phyloP scores from a whole-genome alignment of 1,140 invertebrate species.

The Procambarus clarkii region DNA sequence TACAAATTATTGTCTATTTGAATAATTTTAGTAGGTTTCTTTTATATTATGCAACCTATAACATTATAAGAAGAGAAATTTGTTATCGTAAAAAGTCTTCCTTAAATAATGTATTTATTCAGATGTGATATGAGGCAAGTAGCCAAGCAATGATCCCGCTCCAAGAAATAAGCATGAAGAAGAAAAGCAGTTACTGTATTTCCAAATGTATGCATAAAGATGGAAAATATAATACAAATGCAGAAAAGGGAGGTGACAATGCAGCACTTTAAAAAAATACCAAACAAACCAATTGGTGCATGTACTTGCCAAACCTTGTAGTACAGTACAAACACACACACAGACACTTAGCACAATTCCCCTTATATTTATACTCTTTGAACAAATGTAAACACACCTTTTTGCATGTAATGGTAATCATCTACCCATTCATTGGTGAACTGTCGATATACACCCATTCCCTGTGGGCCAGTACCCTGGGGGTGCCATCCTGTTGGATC shows the following conservation, averaged over 20 bases:
- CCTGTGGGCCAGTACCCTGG: background rate
- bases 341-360: background rate
- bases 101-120: no score
- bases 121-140: no score
- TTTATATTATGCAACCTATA: no score
- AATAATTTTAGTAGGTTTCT: no score
- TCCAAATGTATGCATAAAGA: background rate
- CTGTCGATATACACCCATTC: background rate
- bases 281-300: background rate
- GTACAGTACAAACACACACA: background rate
- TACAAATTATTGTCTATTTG: no score
- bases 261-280: background rate
- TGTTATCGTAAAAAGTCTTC: no score
- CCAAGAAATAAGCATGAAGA: background rate
- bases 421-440: background rate
- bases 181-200: background rate
- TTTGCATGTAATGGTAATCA: background rate
- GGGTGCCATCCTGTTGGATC: background rate
- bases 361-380: background rate
- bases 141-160: no score
- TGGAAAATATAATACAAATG: background rate
- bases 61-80: no score
- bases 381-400: background rate
- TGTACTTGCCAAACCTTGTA: background rate
- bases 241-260: background rate